Percentiles rank a stretch among this genome's conserved stretches.
Conservation (phyloP, 1,140 invertebrate genomes). For the Dreissena rostriformis region DNA sequence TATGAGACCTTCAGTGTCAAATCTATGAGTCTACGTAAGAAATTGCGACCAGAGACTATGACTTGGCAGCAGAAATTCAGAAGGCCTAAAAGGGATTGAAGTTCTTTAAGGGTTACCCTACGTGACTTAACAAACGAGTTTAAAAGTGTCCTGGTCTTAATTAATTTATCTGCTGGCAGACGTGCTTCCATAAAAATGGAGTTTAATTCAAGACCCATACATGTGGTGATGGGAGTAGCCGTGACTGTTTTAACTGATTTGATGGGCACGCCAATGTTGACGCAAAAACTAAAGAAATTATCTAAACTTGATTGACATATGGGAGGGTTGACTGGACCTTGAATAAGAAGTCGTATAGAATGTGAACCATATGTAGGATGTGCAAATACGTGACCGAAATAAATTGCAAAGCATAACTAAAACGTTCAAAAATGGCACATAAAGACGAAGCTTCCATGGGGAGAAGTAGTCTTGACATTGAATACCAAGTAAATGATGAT, state of each 20-base stretch:
- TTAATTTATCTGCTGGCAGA: too few species aligned
- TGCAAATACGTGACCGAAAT: neutral
- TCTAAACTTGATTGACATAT: slow-evolving; percentile 5
- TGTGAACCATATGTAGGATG: slow-evolving; percentile 11
- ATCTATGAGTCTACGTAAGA: too few species aligned
- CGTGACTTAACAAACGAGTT: too few species aligned
- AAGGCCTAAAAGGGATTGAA: slow-evolving; percentile 26
- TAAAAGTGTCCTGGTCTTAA: too few species aligned
- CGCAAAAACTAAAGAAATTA: slow-evolving; percentile 10
- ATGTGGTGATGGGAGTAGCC: too few species aligned
- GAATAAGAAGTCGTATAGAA: slow-evolving; percentile 56
- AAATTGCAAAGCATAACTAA: slow-evolving; percentile 46
- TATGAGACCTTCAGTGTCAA: slow-evolving; percentile 18
- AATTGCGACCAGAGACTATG: slow-evolving; percentile 18
- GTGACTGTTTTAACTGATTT: slow-evolving; percentile 11
- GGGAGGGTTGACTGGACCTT: neutral
- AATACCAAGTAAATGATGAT: slow-evolving; percentile 9
- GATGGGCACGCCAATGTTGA: slow-evolving; percentile 9
- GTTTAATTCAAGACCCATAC: slow-evolving; percentile 5
- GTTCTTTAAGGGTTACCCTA: slow-evolving; percentile 13
- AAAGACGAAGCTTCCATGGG: neutral
- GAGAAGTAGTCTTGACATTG: neutral
- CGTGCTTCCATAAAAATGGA: neutral
- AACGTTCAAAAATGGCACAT: slow-evolving; percentile 45
- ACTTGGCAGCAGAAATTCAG: slow-evolving; percentile 36